A percentile compares a stretch with the other conserved stretches of the same genome.
Evolutionary conservation across 2,113 vertebrate species (phyloP).

Genomic region (Suricata suricatta): DNA sequence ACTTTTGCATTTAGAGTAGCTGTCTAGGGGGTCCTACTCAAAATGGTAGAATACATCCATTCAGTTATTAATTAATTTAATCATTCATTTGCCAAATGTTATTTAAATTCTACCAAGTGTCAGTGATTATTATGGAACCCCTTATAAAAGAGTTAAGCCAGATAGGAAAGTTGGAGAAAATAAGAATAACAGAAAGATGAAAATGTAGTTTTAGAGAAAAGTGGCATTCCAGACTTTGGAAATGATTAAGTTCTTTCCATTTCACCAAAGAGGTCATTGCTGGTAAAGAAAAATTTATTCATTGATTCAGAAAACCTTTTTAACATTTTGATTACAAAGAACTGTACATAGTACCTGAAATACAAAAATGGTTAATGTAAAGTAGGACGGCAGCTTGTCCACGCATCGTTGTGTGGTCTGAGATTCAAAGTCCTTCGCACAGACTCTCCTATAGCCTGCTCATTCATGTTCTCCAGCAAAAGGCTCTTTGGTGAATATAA

Average conservation of each 20-base stretch:
- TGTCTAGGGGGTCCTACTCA: neutral
- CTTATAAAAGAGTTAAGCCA: neutral
- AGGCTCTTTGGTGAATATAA: fast-evolving
- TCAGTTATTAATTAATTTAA: neutral
- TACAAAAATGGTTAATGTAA: neutral
- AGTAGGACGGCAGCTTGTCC: neutral
- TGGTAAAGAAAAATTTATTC: neutral
- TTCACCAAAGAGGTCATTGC: neutral
- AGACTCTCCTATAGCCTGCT: neutral
- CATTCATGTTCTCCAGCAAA: neutral
- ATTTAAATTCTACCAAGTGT: neutral
- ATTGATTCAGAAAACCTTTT: neutral
- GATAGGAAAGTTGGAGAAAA: neutral
- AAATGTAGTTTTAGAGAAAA: neutral
- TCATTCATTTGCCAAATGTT: neutral
- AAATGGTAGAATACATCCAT: neutral
- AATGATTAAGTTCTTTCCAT: neutral
- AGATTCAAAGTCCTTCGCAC: neutral
- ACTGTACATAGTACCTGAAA: neutral
- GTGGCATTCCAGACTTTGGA: neutral
- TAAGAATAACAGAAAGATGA: neutral
- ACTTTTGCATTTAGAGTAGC: neutral
- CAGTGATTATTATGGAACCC: neutral
- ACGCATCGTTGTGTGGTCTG: neutral
- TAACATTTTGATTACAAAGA: neutral